A percentile compares a stretch with the other conserved stretches of the same genome.
Evolutionary conservation across 2,113 vertebrate species (phyloP).

Genomic region (Nestor notabilis): DNA sequence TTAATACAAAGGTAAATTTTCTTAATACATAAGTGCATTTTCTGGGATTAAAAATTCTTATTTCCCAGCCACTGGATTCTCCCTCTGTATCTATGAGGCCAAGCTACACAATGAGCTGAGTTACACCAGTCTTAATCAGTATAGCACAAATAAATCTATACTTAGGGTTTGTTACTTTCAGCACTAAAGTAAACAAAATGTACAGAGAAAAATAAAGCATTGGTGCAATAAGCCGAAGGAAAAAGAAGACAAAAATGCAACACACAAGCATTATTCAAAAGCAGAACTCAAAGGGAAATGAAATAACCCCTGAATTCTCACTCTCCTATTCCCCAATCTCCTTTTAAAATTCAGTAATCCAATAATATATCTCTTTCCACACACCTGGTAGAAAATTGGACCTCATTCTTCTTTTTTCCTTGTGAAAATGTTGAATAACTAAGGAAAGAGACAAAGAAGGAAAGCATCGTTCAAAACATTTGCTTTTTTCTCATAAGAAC

Average conservation of each 20-base stretch:
- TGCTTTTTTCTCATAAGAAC: not conserved
- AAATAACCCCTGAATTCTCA: not conserved
- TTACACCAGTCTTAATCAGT: not conserved
- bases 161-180: not conserved
- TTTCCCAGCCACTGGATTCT: not conserved
- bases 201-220: not conserved
- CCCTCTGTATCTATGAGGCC: not conserved
- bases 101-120: not conserved
- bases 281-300: not conserved
- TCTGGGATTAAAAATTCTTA: not conserved
- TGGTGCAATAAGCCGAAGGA: not conserved
- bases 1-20: not conserved
- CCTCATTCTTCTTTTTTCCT: not conserved
- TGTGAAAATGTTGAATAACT: not conserved
- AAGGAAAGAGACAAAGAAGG: not conserved
- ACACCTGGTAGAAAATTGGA: not conserved
- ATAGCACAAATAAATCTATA: not conserved
- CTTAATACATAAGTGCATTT: not conserved
- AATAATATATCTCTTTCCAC: not conserved
- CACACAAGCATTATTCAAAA: not conserved
- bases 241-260: not conserved
- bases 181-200: not conserved
- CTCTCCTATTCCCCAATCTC: not conserved
- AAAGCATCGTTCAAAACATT: not conserved
- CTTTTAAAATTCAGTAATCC: not conserved